Percentiles rank a stretch among this genome's conserved stretches.
phyloP scores from a whole-genome alignment of 1,140 invertebrate genomes.

The Linepithema humile region DNA sequence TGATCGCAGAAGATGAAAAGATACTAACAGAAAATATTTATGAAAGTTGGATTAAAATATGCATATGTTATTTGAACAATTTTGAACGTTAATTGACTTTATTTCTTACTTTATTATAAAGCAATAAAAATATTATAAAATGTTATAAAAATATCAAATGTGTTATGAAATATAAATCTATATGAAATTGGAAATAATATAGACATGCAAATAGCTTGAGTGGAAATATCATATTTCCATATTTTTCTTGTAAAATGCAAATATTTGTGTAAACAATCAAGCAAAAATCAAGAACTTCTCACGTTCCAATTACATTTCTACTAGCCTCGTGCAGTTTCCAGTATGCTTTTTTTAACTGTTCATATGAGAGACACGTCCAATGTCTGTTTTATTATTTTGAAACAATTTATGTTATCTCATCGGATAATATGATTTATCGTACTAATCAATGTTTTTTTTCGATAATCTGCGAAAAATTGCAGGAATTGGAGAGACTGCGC shows the following conservation, averaged over 20 bases:
- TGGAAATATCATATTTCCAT: not conserved
- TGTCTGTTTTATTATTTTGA: slow-evolving; percentile 24
- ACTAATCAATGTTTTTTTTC: slow-evolving; percentile 1
- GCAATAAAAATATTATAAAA: not conserved
- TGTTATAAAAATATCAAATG: not conserved
- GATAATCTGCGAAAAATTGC: slow-evolving; percentile 21
- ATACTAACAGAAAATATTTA: not conserved
- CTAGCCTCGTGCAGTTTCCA: not conserved
- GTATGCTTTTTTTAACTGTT: not conserved
- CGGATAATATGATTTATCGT: not conserved
- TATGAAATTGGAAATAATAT: not conserved
- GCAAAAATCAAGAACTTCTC: slow-evolving; percentile 18
- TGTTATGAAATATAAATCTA: not conserved
- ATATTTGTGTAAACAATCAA: slow-evolving; percentile 31
- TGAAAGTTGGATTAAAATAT: not conserved
- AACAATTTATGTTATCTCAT: not conserved
- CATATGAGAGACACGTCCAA: not conserved
- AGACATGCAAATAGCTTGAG: not conserved
- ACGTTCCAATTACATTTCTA: slow-evolving; percentile 17
- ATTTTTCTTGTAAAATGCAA: not conserved
- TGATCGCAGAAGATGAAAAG: not conserved
- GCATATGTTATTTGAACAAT: not conserved
- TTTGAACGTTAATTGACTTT: not conserved
- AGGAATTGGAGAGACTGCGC: not conserved
- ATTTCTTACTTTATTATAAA: not conserved